Base-by-base conservation (phyloP, 2,797 vertebrate genomes). In the Acipenser oxyrinchus region DNA sequence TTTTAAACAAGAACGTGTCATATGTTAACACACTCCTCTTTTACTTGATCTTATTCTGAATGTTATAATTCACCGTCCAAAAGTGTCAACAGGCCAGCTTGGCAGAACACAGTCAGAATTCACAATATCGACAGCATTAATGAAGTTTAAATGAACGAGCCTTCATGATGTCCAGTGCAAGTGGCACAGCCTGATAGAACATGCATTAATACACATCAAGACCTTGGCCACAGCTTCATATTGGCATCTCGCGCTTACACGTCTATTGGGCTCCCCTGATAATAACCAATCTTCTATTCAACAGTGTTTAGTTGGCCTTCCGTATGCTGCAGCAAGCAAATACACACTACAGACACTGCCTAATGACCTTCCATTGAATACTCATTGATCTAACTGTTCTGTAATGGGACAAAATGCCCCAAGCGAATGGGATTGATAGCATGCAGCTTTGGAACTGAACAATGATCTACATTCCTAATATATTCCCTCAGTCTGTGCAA, bases 291-390 rank as follows among this genome's bases (percentile, higher is more conserved):
- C 70, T 65, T 68, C 57, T 62, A 71, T 71, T 71, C 66, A 68
- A 51, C 64, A 66, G 66, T 66, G 65, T 68, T 71, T 68, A 68
- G 66, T 71, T 71, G 70, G 63, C 63, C 70, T 68, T 68, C 68
- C 63, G 51, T 62, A 51, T 51, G 65, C 48, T 48, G 51, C 66
- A 65, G 63, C 67, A 62, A 37, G 63, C 58, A 60, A 68, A 68
- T 65, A 71, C 66, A 68, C 51, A 71, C 66, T 58, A 65, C 70
- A 62, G 70, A 68, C 66, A 68, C 70, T 65, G 58, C 63, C 64
- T 65, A 71, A 71, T 71, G 70, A 71, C 66, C 59, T 49, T 64
- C 58, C 68, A 71, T 71, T 71, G 70, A 71, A 71, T 71, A 65
- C 67, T 63, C 66, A 71, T 71, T 68, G 70, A 71, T 71, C 66